Evolutionary conservation across 2,797 vertebrate species (phyloP).

Genomic region (Hylomyscus alleni): DNA sequence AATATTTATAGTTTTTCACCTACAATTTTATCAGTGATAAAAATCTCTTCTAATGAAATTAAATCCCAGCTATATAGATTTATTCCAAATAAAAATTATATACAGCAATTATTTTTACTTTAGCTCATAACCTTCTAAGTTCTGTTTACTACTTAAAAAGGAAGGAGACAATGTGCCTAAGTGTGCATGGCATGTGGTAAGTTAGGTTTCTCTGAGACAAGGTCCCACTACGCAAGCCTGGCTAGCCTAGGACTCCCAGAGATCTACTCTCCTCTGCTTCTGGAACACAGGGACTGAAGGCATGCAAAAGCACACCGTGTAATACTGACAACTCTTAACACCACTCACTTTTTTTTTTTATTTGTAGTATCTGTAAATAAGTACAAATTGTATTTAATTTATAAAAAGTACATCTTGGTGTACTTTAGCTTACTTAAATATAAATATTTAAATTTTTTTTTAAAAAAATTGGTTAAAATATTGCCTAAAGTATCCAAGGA

Average conservation of each 20-base stretch:
- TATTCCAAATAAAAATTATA: conserved; percentile 52
- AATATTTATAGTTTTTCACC: conserved; percentile 38
- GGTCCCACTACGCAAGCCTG: background rate
- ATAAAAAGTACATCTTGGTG: background rate
- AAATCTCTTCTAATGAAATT: conserved; percentile 44
- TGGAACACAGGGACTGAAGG: too few relatives aligned
- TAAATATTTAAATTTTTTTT: background rate
- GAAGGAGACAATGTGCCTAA: background rate
- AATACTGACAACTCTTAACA: background rate
- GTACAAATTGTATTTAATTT: conserved; percentile 39
- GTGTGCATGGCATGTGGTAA: background rate
- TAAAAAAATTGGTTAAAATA: background rate
- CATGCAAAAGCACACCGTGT: background rate
- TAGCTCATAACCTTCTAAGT: conserved; percentile 13
- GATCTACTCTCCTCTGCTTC: too few relatives aligned
- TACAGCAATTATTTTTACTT: conserved; percentile 58
- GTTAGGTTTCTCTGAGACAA: background rate
- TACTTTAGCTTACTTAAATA: conserved; percentile 42
- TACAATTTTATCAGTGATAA: conserved; percentile 20
- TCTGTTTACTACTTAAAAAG: conserved; percentile 40
- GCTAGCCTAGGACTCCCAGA: background rate
- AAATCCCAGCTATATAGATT: background rate
- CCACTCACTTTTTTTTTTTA: background rate
- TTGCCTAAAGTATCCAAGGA: conserved; percentile 14
- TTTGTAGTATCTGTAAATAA: conserved; percentile 48